phyloP scores from a whole-genome alignment of 1,140 invertebrate genomes.

The Drosophila malerkotliana region DNA sequence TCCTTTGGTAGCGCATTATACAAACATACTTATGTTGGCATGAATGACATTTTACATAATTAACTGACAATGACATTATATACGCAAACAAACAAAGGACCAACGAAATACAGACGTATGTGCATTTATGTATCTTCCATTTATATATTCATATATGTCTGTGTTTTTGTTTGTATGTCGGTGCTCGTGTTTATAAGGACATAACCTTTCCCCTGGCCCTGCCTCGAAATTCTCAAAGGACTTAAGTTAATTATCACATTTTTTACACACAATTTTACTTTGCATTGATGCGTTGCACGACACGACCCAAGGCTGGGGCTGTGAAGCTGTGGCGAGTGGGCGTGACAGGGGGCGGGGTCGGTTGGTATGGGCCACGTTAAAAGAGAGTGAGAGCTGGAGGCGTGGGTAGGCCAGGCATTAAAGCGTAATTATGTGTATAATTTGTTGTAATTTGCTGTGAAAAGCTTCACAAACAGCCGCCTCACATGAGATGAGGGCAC shows the following conservation, averaged over 20 bases:
- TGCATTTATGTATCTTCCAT: conserved; percentile 6
- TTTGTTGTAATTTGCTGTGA: conserved; percentile 75
- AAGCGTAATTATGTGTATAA: conserved; percentile 79
- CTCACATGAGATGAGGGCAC: conserved; percentile 48
- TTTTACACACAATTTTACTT: conserved; percentile 82
- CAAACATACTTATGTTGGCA: conserved; percentile 9
- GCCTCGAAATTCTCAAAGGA: conserved; percentile 60
- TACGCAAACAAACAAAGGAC: conserved; percentile 36
- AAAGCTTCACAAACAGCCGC: conserved; percentile 54
- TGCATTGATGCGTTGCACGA: conserved; percentile 69
- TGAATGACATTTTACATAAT: conserved; percentile 75
- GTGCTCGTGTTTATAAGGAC: conserved; percentile 17
- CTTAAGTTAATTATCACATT: conserved; percentile 82
- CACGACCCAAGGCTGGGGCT: conserved; percentile 17
- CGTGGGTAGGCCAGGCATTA: conserved; percentile 58
- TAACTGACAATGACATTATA: conserved; percentile 74
- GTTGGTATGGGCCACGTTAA: conserved; percentile 12
- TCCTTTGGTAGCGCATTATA: conserved; percentile 23
- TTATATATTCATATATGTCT: conserved; percentile 1
- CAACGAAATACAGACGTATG: conserved; percentile 9
- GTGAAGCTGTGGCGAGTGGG: conserved; percentile 7
- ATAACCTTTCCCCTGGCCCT: conserved; percentile 34
- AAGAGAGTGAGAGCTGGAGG: conserved; percentile 2
- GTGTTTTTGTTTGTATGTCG: not conserved
- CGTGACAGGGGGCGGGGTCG: not conserved